Percentiles rank a stretch among this genome's conserved stretches.
These are phyloP conservation scores for Asarcornis scutulata DNA, from an alignment of 2,113 vertebrate genomes.

Conservation along the genomic window DNA sequence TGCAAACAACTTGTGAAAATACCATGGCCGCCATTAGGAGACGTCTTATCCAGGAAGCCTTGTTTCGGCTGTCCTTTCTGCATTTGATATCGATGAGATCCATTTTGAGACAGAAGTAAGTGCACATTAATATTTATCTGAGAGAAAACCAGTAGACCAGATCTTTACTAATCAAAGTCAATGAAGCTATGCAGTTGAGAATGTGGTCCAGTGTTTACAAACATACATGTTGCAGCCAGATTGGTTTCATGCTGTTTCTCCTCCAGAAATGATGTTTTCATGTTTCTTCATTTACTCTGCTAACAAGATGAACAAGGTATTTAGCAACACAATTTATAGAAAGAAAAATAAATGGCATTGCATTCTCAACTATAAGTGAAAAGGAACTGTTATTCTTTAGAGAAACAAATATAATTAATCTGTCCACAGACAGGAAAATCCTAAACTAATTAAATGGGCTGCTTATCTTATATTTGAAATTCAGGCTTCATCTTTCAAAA, in stretches of 20 bases:
- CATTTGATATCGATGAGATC: not conserved
- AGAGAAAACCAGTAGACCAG: not conserved
- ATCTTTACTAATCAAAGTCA: not conserved
- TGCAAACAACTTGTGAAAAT: not conserved
- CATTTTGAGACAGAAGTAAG: not conserved
- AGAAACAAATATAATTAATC: conserved; percentile 35
- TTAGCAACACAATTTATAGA: not conserved
- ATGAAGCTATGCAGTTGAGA: not conserved
- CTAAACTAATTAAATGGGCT: conserved; percentile 21
- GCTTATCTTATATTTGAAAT: conserved; percentile 27
- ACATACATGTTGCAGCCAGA: not conserved
- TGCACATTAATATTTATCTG: not conserved
- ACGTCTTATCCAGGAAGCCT: not conserved
- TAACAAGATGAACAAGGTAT: not conserved
- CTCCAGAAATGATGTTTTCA: not conserved
- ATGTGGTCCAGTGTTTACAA: conserved; percentile 4
- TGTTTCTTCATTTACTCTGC: conserved; percentile 9
- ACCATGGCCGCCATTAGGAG: not conserved
- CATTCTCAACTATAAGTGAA: not conserved
- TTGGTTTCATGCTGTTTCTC: not conserved
- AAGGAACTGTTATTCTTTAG: not conserved
- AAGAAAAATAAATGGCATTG: not conserved
- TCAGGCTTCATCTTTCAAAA: conserved; percentile 39
- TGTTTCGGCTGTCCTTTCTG: not conserved
- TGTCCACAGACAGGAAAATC: not conserved